phyloP scores from a whole-genome alignment of 1,140 invertebrate species.

The Diorhabda elongata region DNA sequence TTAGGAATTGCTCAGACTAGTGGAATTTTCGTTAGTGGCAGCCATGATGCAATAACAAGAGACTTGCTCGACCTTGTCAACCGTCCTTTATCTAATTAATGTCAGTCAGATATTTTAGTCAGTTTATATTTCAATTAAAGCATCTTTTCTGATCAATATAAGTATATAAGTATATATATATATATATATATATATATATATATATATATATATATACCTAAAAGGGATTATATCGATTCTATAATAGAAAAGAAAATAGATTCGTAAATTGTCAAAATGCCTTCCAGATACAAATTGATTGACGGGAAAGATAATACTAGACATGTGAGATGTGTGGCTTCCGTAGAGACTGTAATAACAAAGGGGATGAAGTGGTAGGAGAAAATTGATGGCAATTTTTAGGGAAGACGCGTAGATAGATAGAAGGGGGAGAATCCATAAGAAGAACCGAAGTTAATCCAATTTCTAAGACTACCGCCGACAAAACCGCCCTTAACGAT shows the following conservation, averaged over 20 bases:
- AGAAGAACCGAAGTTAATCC: conserved; percentile 6
- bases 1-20: too few species aligned
- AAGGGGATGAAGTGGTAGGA: background rate
- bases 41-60: too few species aligned
- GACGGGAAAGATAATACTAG: background rate
- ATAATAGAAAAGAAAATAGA: background rate
- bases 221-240: background rate
- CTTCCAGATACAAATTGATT: background rate
- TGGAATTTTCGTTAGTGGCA: too few species aligned
- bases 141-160: background rate
- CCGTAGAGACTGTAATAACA: conserved; percentile 11
- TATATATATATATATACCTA: too few species aligned
- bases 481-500: conserved; percentile 4
- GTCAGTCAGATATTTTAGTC: too few species aligned
- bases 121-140: too few species aligned
- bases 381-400: conserved; percentile 13
- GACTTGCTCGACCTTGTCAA: too few species aligned
- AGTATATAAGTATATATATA: background rate
- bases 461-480: conserved; percentile 5
- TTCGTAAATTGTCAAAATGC: background rate
- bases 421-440: too few species aligned
- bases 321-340: conserved; percentile 12
- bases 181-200: too few species aligned
- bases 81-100: too few species aligned
- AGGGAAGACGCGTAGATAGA: background rate